Evolutionary conservation across 1,140 invertebrate genomes (phyloP).

Genomic region (Pomacea maculata): DNA sequence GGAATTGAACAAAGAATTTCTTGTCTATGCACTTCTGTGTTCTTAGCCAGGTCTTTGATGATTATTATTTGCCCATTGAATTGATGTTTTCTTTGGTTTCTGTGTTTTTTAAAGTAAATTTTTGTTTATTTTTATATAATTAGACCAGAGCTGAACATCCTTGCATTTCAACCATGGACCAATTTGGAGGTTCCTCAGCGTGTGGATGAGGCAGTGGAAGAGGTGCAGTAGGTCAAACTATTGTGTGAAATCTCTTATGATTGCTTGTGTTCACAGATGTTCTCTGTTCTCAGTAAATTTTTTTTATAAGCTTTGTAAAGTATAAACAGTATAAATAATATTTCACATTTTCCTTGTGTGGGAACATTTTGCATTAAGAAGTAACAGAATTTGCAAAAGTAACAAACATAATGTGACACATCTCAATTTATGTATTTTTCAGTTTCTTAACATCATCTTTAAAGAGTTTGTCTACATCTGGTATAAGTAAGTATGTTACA

Average conservation of each 20-base stretch:
- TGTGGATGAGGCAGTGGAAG: conserved; percentile 75
- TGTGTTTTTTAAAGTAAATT: background rate
- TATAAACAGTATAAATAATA: background rate
- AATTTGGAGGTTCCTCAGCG: conserved; percentile 73
- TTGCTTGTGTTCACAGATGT: background rate
- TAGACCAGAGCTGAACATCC: conserved; percentile 65
- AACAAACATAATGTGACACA: background rate
- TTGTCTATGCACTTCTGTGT: too few relatives aligned
- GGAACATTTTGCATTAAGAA: background rate
- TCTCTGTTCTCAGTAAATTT: too few relatives aligned
- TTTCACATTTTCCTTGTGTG: background rate
- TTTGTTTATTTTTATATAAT: conserved; percentile 28
- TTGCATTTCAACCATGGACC: conserved; percentile 73
- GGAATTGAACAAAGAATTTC: too few relatives aligned
- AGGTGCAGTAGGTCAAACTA: conserved; percentile 65
- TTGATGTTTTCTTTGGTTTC: too few relatives aligned
- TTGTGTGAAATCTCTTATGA: background rate
- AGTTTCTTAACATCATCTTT: conserved; percentile 78
- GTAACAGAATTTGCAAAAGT: background rate
- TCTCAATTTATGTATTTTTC: conserved; percentile 62
- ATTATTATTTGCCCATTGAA: too few relatives aligned
- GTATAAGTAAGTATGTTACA: conserved; percentile 69
- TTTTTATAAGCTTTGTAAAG: conserved; percentile 8
- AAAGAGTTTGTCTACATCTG: conserved; percentile 78
- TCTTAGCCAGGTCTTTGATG: too few relatives aligned